These are phyloP conservation scores for Anastrepha ludens DNA, from an alignment of 1,140 invertebrate genomes.

Conservation along the genomic window DNA sequence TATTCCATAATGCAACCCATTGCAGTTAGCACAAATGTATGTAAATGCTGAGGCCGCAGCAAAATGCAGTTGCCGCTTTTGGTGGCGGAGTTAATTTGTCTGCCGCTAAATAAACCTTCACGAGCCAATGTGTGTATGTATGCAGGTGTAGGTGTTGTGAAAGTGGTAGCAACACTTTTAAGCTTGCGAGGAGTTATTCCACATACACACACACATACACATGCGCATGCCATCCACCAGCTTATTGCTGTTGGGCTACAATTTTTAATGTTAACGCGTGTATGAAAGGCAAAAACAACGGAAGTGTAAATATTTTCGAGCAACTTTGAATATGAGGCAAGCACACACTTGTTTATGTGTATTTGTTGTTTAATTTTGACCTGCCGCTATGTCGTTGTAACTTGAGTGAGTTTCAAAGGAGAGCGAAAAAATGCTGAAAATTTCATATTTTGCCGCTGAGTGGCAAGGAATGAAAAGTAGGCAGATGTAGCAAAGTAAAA, in stretches of 20 bases:
- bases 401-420: too few relatives aligned
- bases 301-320: not conserved
- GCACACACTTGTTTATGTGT: not conserved
- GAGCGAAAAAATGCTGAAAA: too few relatives aligned
- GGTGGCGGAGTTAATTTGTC: conserved; percentile 45
- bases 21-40: not conserved
- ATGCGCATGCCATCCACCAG: not conserved
- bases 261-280: not conserved
- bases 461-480: too few relatives aligned
- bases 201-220: not conserved
- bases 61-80: conserved; percentile 19
- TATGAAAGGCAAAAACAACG: not conserved
- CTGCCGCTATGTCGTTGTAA: too few relatives aligned
- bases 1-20: not conserved
- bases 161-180: conserved; percentile 20
- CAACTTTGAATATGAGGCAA: not conserved
- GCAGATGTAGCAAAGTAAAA: too few relatives aligned
- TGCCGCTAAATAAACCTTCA: conserved; percentile 11
- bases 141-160: not conserved
- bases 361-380: not conserved
- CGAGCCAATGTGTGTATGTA: not conserved
- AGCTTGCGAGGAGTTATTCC: not conserved
- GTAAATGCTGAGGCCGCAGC: not conserved
- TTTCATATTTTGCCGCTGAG: too few relatives aligned
- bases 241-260: not conserved